Evolutionary conservation across 2,113 vertebrate genomes (phyloP).

Genomic region (Larimichthys crocea): DNA sequence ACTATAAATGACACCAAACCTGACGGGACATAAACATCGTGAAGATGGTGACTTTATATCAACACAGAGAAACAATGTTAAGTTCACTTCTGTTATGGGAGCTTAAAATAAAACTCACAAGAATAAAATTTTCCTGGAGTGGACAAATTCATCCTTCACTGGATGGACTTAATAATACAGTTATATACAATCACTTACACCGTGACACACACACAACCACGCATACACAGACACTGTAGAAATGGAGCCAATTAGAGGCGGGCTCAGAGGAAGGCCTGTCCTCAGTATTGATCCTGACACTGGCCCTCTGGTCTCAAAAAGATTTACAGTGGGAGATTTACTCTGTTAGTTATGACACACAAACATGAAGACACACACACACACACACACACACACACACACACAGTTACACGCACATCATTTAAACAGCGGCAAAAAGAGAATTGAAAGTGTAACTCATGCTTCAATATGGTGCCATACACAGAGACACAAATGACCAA

Average conservation of each 20-base stretch:
- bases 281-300: conserved; percentile 80
- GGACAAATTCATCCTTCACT: conserved; percentile 54
- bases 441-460: conserved; percentile 60
- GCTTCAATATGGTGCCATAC: conserved; percentile 27
- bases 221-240: conserved; percentile 25
- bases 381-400: conserved; percentile 5
- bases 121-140: conserved; percentile 35
- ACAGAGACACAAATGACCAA: conserved; percentile 42
- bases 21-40: background rate
- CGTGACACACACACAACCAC: conserved; percentile 9
- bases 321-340: conserved; percentile 79
- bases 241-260: conserved; percentile 77
- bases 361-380: conserved; percentile 37
- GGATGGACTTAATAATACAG: conserved; percentile 43
- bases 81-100: conserved; percentile 7
- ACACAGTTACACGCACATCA: conserved; percentile 22
- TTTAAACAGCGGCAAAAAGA: conserved; percentile 33
- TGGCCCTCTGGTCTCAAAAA: conserved; percentile 74
- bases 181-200: conserved; percentile 54
- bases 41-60: background rate
- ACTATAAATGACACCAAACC: background rate
- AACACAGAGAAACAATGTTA: background rate
- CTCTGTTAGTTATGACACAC: conserved; percentile 71
- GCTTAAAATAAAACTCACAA: conserved; percentile 31
- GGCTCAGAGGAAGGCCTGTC: conserved; percentile 72